phyloP scores from a whole-genome alignment of 2,888 invertebrate genomes.

The Machimus rusticus region DNA sequence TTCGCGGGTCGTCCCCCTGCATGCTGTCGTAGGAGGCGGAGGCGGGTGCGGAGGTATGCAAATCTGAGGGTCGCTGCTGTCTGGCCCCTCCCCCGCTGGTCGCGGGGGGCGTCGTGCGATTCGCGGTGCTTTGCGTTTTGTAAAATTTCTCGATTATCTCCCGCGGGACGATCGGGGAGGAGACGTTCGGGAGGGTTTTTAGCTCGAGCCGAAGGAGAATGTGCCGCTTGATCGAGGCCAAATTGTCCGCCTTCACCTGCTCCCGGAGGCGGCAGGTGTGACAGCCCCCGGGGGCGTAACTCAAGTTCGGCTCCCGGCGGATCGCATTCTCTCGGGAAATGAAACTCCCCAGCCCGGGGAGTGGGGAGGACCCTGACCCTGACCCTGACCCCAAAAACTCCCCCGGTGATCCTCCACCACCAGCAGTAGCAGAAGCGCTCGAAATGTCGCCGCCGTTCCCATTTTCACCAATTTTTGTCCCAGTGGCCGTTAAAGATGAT shows the following conservation, averaged over 20 bases:
- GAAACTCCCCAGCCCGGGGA: background rate
- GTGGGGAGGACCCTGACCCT: background rate
- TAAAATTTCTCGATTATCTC: conserved; percentile 65
- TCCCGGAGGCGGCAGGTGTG: conserved; percentile 67
- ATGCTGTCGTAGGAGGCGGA: conserved; percentile 40
- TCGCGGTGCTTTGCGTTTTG: conserved; percentile 52
- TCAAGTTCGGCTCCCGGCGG: conserved; percentile 48
- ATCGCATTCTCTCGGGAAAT: conserved; percentile 51
- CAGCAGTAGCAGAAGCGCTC: too few species aligned
- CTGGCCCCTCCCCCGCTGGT: too few species aligned
- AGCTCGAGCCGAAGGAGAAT: conserved; percentile 71
- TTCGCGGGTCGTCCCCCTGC: conserved; percentile 50
- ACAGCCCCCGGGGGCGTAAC: conserved; percentile 58
- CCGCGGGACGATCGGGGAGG: conserved; percentile 68
- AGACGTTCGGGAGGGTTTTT: conserved; percentile 71
- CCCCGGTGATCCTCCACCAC: background rate
- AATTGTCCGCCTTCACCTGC: conserved; percentile 68
- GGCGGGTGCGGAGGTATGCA: background rate
- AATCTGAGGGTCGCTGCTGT: too few species aligned
- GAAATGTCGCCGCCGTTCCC: too few species aligned
- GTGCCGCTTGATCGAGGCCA: conserved; percentile 71
- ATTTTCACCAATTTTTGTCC: background rate
- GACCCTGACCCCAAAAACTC: background rate
- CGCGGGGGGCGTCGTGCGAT: background rate
- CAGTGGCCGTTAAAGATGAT: background rate